Evolutionary conservation across 2,113 vertebrate species (phyloP), one percentile per base, ranked within the genome.

Genomic region (Caracal caracal): DNA sequence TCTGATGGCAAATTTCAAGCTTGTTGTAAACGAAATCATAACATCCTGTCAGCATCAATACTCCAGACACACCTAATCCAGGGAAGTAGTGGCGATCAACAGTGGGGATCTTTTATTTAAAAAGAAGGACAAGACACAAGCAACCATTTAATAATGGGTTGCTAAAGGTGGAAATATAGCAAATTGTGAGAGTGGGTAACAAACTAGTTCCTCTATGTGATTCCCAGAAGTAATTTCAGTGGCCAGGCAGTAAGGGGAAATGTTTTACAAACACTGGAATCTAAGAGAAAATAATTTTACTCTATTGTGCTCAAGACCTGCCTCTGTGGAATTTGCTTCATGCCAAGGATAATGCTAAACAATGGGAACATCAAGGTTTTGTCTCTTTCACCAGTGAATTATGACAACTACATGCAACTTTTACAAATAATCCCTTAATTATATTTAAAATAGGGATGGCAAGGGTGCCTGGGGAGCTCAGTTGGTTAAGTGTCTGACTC

Each of bases 1-100:
- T 71, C 56, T 37, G 28, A 75, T 19, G 71, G n/a, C 10, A 93
- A 91, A 76, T 84, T 71, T 89, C 56, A 65, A 87, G 35, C 83
- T 49, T 78, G 22, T 43, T 92, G 87, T 88, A 90, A 87, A 53
- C 40, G 0, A 93, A 87, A 96, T 84, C 63, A 76, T 76, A 37
- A 49, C 53, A 76, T 83, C 56, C 35, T 56, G 22, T 63, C 11
- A 51, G 30, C 53, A 71, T 33, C 24, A 49, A 33, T 51, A 61
- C 8, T 89, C 53, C 90, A 49, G 20, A 24, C 43, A 78, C 15
- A 40, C 10, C 28, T 92, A 26, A 35, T 24, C 79, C 68, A 70
- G 30, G 19, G 10, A 96, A 16, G 11, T 1, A 40, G 2, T 59
- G 13, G 24, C 2, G n/a, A 35, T 80, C 3, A 3, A 59, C 37